These are phyloP conservation scores for Drosophila multiciliata DNA, from an alignment of 2,888 invertebrate species.

Conservation along the genomic window DNA sequence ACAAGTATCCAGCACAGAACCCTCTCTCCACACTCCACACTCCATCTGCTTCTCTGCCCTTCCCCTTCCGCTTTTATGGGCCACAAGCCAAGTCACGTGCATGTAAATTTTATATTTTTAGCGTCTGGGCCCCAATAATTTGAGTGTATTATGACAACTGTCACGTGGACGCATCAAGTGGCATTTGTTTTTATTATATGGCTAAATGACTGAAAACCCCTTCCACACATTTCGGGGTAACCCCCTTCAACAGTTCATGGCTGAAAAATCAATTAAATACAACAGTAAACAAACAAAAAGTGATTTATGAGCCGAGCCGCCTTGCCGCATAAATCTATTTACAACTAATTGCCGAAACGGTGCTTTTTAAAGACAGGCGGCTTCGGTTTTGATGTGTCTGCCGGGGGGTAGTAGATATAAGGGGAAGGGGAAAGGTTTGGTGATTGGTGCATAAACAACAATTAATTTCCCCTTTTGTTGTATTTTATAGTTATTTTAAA, in stretches of 20 bases:
- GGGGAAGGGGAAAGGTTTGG: too few species aligned
- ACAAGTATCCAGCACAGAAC: conserved; percentile 7
- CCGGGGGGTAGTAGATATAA: too few species aligned
- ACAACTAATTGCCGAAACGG: conserved; percentile 66
- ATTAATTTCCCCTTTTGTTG: neutral
- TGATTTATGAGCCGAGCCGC: conserved; percentile 53
- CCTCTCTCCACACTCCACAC: neutral
- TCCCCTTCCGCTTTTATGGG: conserved; percentile 24
- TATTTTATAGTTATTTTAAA: neutral
- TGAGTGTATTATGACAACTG: conserved; percentile 50
- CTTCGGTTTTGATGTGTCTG: conserved; percentile 26
- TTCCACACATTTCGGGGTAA: neutral
- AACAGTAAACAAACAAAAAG: conserved; percentile 35
- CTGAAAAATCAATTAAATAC: conserved; percentile 58
- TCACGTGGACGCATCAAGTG: conserved; percentile 53
- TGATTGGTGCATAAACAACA: neutral
- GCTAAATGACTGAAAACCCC: conserved; percentile 2
- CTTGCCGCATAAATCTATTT: conserved; percentile 60
- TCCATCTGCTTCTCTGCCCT: neutral
- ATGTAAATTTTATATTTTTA: conserved; percentile 47
- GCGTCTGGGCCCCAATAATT: conserved; percentile 15
- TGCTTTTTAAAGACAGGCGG: conserved; percentile 38
- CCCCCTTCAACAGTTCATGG: neutral
- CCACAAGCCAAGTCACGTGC: conserved; percentile 55
- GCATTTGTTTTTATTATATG: conserved; percentile 46